A percentile compares a stretch with the other conserved stretches of the same genome.
Conservation (phyloP, 2,888 invertebrate genomes). For the Sphaerophoria rueppellii region DNA sequence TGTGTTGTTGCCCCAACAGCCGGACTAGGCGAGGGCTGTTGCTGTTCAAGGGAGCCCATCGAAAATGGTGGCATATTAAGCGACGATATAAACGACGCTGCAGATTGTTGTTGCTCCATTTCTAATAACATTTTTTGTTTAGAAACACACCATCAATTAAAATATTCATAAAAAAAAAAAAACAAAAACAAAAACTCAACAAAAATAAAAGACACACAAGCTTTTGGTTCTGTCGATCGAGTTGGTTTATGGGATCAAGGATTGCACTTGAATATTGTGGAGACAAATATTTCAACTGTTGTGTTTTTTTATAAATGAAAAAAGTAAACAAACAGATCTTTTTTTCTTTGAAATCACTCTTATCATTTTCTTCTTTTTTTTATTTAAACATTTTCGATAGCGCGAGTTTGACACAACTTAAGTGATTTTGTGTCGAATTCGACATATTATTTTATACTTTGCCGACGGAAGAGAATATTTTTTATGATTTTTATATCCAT, state of each 20-base stretch:
- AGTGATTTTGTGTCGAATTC: background rate
- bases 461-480: constrained; percentile 17
- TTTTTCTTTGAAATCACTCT: too few species aligned
- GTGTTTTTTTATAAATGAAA: too few species aligned
- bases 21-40: constrained; percentile 87
- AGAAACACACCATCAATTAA: constrained; percentile 71
- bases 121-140: constrained; percentile 88
- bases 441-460: constrained; percentile 18
- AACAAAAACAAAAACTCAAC: too few species aligned
- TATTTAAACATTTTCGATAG: too few species aligned
- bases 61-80: constrained; percentile 94
- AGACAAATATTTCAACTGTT: too few species aligned
- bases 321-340: too few species aligned
- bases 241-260: too few species aligned
- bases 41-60: constrained; percentile 85
- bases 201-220: background rate
- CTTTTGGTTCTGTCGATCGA: too few species aligned
- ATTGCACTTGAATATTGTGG: too few species aligned
- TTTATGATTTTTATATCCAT: constrained; percentile 5
- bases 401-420: too few species aligned
- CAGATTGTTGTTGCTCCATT: constrained; percentile 92
- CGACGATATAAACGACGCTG: constrained; percentile 93
- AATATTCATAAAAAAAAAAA: constrained; percentile 11
- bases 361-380: too few species aligned
- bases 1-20: constrained; percentile 80